A percentile compares a stretch with the other conserved stretches of the same genome.
Conservation (phyloP, 2,113 vertebrate species). For the Craseonycteris thonglongyai region DNA sequence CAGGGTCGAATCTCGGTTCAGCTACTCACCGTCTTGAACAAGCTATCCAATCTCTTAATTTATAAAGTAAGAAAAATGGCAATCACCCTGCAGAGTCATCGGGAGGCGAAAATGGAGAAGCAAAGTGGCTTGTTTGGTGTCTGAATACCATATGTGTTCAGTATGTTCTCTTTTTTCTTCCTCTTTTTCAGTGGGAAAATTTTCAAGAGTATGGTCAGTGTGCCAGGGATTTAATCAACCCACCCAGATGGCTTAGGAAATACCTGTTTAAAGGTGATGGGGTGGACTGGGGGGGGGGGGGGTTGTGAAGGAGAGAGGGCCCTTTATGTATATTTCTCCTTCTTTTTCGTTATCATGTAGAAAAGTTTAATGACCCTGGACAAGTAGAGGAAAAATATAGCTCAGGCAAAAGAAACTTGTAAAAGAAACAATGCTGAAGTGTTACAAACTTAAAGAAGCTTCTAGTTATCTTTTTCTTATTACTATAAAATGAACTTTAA, state of each 20-base stretch:
- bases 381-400: not conserved
- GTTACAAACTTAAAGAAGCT: not conserved
- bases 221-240: not conserved
- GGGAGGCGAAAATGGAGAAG: not conserved
- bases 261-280: not conserved
- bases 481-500: not conserved
- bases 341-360: not conserved
- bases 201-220: not conserved
- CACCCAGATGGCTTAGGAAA: not conserved
- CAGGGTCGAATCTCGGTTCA: not conserved
- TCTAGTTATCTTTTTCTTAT: not conserved
- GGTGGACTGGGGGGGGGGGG: no score
- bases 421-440: not conserved
- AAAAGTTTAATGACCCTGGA: not conserved
- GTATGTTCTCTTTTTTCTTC: not conserved
- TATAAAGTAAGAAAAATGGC: not conserved
- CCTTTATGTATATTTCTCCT: not conserved
- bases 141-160: not conserved
- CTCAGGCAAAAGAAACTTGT: not conserved
- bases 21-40: not conserved
- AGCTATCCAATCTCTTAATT: not conserved
- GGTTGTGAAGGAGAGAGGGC: not conserved
- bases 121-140: not conserved
- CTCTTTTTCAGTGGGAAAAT: not conserved
- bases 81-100: not conserved